Base-by-base conservation (phyloP, 2,113 vertebrate genomes). In the Lophius piscatorius region DNA sequence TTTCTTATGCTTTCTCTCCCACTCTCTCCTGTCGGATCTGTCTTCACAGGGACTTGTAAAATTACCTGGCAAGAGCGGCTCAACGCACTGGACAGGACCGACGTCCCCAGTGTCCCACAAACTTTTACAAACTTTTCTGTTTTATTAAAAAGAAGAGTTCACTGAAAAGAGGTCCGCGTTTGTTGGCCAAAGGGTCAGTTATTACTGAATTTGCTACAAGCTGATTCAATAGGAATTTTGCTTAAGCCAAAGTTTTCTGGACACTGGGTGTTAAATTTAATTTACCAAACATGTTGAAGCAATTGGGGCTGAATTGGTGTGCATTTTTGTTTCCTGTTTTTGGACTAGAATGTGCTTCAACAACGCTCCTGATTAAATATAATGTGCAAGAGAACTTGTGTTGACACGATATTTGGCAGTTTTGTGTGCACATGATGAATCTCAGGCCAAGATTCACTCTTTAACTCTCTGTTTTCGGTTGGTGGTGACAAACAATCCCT, bases 21-120 rank as follows among this genome's bases (percentile, higher is more conserved):
- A 7, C 38, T 64, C 69, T 76, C 42, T 70, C 39, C 58, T 81
- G 84, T 83, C 80, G 74, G 71, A 80, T 80, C 82, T 80, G 78
- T 85, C 87, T 66, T 71, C 81, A 56, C 76, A 10, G 65, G 42
- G 77, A 28, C 80, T 74, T 74, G 70, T 87, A 80, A 82, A 88
- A 81, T 75, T 49, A 84, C 77, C 83, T 87, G 81, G 85, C 85
- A 84, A 60, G 77, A 68, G 39, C 48, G 60, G 31, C 66, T 74
- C 42, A 81, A 81, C 80, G 74, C 62, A 22, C 72, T 73, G 73
- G 75, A 78, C 60, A 2, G 54, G 60, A 48, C 60, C 33, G 0
- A 11, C 20, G 72, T 79, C 82, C 62, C 84, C 57, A 6, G 73
- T 1, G 77, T 83, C 68, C 73, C 52, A 64, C 76, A 86, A 80